Base-by-base conservation (phyloP, 1,140 invertebrate species). In the Zaprionus tsacasi region DNA sequence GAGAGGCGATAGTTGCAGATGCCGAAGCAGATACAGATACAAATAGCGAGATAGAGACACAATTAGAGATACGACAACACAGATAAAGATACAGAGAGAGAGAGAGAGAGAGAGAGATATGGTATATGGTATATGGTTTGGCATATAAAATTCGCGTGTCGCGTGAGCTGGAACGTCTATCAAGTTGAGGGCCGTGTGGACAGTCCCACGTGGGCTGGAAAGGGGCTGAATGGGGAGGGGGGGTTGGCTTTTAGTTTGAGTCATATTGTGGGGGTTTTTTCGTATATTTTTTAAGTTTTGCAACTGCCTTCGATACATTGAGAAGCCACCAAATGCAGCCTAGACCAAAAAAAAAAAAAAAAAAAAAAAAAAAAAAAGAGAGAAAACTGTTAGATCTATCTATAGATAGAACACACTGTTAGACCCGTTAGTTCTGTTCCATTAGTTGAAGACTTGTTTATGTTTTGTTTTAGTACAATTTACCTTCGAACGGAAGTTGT, bases 311-410 rank as follows among this genome's bases (percentile, higher is more conserved):
- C 50, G 36, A 55, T 57, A 11, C 68, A 61, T 57, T 45, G 13
- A 59, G 65, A n/a, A 50, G 79, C 71, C 64, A 76, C 70, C 70
- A 88, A 76, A 85, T 85, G 80, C 85, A 88, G 85, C 81, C 59
- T 89, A 88, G 85, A 88, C 85, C 85, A 88, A 88, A 88, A 88
- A 87, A 15, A 45, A 45, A 43, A 67, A 11, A 45, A 65, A 30
- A 1, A 40, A 1, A 43, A 15, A 45, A 45, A 43, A 67, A 11
- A 45, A 65, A 30, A 1, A 40, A 1, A 43, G 2, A 27, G n/a
- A 33, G 54, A 35, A 65, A 35, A 36, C 59, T 64, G 60, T 76
- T 71, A 74, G 50, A 8, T 45, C 33, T 43, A 8, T 45, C 33
- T 43, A 67, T 30, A 5, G 27, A 30, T 30, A 30, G 27, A 30